Evolutionary conservation across 1,140 invertebrate genomes (phyloP).

Genomic region (Pogonognathellus flavescens): DNA sequence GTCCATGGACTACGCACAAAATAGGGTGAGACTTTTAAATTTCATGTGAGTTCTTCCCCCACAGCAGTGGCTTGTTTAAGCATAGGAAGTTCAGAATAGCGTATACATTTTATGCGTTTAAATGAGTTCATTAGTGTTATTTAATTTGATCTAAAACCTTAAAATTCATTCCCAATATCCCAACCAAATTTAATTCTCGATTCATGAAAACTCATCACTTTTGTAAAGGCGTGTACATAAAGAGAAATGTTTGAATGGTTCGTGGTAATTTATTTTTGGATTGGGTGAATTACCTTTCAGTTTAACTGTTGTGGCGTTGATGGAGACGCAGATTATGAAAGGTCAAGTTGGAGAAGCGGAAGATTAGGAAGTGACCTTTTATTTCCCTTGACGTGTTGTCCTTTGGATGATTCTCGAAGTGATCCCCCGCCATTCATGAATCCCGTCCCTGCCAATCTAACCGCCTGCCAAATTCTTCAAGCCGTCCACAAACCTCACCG

Average conservation of each 20-base stretch:
- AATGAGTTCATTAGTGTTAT: too few relatives aligned
- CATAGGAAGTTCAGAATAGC: too few relatives aligned
- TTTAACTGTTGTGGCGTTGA: slow-evolving; percentile 88
- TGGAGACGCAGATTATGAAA: slow-evolving; percentile 83
- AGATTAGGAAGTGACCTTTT: slow-evolving; percentile 79
- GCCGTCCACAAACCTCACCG: slow-evolving; percentile 75
- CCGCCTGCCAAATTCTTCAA: slow-evolving; percentile 78
- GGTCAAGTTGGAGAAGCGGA: slow-evolving; percentile 84
- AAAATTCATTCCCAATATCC: too few relatives aligned
- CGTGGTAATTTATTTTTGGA: background rate
- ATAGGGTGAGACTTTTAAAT: too few relatives aligned
- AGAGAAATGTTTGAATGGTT: too few relatives aligned
- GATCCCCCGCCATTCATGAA: slow-evolving; percentile 78
- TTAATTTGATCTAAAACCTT: too few relatives aligned
- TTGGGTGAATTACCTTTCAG: slow-evolving; percentile 69
- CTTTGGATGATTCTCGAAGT: slow-evolving; percentile 75
- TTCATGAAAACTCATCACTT: too few relatives aligned
- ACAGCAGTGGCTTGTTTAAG: too few relatives aligned
- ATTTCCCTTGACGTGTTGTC: slow-evolving; percentile 84
- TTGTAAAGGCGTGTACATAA: too few relatives aligned
- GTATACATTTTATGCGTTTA: too few relatives aligned
- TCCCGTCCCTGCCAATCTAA: slow-evolving; percentile 80
- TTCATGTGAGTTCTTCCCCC: too few relatives aligned
- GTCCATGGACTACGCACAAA: slow-evolving; percentile 82
- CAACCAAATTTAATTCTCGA: too few relatives aligned